These are phyloP conservation scores for Erebia ligea DNA, from an alignment of 2,888 invertebrate genomes.

Conservation along the genomic window DNA sequence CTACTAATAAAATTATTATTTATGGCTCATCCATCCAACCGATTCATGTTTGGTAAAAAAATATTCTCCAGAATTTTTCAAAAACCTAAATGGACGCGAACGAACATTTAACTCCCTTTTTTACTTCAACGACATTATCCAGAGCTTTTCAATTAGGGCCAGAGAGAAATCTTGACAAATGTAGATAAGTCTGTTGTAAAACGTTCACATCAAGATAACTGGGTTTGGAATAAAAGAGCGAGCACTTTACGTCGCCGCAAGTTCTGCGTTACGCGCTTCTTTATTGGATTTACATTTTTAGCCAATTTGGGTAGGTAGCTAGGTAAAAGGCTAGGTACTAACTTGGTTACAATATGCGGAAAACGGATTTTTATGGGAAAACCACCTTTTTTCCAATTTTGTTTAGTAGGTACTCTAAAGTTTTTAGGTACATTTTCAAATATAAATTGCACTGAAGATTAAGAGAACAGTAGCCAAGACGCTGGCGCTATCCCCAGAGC, in stretches of 20 bases:
- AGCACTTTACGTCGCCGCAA: slow-evolving; percentile 23
- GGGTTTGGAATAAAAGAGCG: slow-evolving; percentile 24
- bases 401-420: neutral
- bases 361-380: neutral
- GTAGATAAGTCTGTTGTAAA: slow-evolving; percentile 30
- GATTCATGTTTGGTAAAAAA: no score
- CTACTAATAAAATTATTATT: no score
- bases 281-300: slow-evolving; percentile 35
- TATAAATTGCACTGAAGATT: no score
- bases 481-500: no score
- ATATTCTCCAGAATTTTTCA: no score
- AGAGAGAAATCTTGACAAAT: slow-evolving; percentile 26
- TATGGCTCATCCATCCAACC: no score
- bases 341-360: neutral
- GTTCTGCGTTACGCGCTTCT: slow-evolving; percentile 25
- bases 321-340: no score
- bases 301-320: neutral
- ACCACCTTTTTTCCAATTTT: neutral
- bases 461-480: no score
- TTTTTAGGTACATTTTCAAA: no score
- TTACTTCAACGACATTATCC: no score
- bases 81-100: no score
- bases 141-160: neutral
- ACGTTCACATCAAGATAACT: slow-evolving; percentile 37
- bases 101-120: no score